Evolutionary conservation across 2,888 invertebrate genomes (phyloP).

Genomic region (Euclidia mi): DNA sequence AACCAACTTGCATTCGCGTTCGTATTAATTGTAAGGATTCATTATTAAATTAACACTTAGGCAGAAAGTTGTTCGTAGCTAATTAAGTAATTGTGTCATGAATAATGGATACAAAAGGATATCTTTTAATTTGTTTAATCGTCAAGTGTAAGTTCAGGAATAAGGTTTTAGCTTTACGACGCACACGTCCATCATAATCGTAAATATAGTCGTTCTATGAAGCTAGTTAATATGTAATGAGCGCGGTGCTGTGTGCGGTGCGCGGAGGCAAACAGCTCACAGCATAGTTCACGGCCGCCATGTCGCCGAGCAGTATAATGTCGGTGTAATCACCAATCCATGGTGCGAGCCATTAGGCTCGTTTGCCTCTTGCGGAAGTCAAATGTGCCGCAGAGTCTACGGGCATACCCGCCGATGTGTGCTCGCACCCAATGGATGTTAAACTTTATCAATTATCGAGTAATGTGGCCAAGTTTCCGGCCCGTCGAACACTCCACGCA

Average conservation of each 20-base stretch:
- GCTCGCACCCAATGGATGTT: constrained; percentile 70
- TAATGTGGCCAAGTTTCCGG: constrained; percentile 76
- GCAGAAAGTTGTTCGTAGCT: too few relatives aligned
- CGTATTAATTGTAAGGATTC: too few relatives aligned
- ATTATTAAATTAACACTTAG: too few relatives aligned
- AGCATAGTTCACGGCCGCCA: constrained; percentile 33
- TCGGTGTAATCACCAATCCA: constrained; percentile 73
- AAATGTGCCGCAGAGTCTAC: constrained; percentile 50
- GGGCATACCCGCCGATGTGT: constrained; percentile 81
- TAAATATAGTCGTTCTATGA: constrained; percentile 9
- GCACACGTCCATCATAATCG: too few relatives aligned
- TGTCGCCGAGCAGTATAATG: constrained; percentile 63
- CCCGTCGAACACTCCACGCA: constrained; percentile 71
- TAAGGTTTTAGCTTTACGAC: too few relatives aligned
- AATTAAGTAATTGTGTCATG: too few relatives aligned
- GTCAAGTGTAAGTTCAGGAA: too few relatives aligned
- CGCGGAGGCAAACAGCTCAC: constrained; percentile 34
- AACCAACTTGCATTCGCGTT: too few relatives aligned
- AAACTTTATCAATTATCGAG: constrained; percentile 86
- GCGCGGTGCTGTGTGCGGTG: too few relatives aligned
- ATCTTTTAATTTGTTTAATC: too few relatives aligned
- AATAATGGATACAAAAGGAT: too few relatives aligned
- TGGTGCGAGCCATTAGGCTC: constrained; percentile 68
- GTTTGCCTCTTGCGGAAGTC: constrained; percentile 63
- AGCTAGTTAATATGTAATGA: constrained; percentile 21